Percentiles rank a stretch among this genome's conserved stretches.
Conservation (phyloP, 1,140 invertebrate genomes). For the Ephestia elutella region DNA sequence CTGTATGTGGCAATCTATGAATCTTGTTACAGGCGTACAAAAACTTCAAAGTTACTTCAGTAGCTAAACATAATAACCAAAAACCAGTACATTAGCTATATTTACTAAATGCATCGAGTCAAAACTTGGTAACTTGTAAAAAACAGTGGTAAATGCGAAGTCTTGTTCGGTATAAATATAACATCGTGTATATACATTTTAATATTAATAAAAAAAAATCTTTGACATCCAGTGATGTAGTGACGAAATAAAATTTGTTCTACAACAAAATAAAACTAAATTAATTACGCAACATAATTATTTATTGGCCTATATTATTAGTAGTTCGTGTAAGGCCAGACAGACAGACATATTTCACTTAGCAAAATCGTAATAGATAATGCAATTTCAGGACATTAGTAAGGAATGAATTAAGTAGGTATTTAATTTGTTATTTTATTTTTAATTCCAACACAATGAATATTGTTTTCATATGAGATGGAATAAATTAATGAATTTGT, state of each 20-base stretch:
- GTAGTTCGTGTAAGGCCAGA: neutral
- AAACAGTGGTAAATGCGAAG: neutral
- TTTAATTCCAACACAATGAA: too few species aligned
- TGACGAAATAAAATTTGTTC: constrained; percentile 19
- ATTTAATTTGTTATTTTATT: too few species aligned
- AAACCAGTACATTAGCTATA: neutral
- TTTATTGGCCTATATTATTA: neutral
- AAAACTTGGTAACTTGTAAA: constrained; percentile 2
- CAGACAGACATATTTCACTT: neutral
- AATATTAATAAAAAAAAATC: constrained; percentile 16
- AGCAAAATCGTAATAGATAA: neutral
- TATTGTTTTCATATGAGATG: too few species aligned
- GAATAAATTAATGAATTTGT: too few species aligned
- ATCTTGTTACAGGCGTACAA: too few species aligned
- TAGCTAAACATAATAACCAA: neutral
- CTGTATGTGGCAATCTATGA: too few species aligned
- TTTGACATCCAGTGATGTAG: constrained; percentile 13
- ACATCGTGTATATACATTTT: constrained; percentile 16
- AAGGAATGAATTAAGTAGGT: too few species aligned
- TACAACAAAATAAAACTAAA: constrained; percentile 8
- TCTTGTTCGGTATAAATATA: constrained; percentile 4
- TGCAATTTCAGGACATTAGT: too few species aligned
- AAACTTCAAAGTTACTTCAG: neutral
- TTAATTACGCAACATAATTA: constrained; percentile 7
- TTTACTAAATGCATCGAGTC: neutral